Base-by-base conservation (phyloP, 2,113 vertebrate genomes). In the Amphilophus citrinellus region DNA sequence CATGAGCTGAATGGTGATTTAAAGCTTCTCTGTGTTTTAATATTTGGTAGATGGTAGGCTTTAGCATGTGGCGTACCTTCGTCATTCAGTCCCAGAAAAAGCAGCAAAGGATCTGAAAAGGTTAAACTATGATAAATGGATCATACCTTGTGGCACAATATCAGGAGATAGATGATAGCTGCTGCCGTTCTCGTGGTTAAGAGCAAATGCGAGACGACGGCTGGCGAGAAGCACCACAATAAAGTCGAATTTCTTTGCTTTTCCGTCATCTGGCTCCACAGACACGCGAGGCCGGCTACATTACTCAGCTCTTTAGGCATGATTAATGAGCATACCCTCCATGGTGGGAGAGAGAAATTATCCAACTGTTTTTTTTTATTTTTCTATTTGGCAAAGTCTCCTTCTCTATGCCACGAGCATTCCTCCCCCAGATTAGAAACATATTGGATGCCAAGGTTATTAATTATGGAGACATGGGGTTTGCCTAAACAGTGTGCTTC, bases 111-210 rank as follows among this genome's bases (percentile, higher is more conserved):
- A 87, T 86, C 65, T 88, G 87, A 84, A 93, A 94, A 93, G 91
- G 94, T 92, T 93, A 89, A 92, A 85, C 65, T 76, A 79, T 85
- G 90, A 92, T 90, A 88, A 92, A 91, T 88, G 88, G 77, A 85
- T 76, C 77, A 87, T 81, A 89, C 82, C 88, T 83, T 85, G 87
- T 88, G 86, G 88, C 82, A 61, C 77, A 84, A 61, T 80, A 42
- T 76, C 61, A 30, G 84, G 65, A 87, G 85, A 89, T 87, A 53
- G 85, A 91, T 88, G 79, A 89, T 42, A 47, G 18, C 63, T 24
- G 60, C 61, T 8, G 73, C 77, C 60, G 42, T 76, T 39, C 15
- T 15, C 77, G 13, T 47, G 59, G 14, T 30, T 50, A 44, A 78
- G 73, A 30, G 60, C 30, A 30, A 86, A 88, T 77, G 60, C 65